Evolutionary conservation across 2,113 vertebrate species (phyloP), one percentile per base, ranked within the genome.

Genomic region (Strigops habroptila): DNA sequence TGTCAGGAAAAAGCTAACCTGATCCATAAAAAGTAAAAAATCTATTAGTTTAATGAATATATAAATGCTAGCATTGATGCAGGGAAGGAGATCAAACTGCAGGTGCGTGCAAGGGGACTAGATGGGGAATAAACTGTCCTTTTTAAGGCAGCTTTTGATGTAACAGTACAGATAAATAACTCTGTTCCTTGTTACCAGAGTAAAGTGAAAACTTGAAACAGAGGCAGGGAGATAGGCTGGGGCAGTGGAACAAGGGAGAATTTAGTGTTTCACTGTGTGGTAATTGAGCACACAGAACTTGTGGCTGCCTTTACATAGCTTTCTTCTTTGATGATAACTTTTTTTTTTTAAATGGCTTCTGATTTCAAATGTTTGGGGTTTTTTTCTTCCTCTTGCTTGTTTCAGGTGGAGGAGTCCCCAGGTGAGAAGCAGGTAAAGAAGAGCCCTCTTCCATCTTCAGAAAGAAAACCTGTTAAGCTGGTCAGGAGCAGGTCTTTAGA

Each of bases 351-450:
- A 55, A 49, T 25, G 28, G 6, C 48, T 30, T 70, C 8, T 92
- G 43, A 33, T 88, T 75, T 43, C 27, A 80, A 31, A 27, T 88
- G 1, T 2, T 60, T 21, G 13, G 8, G 48, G 62, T 52, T 49
- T 33, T 69, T 8, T 73, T n/a, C n/a, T 46, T 18, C 7, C 70
- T 91, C 63, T 94, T 97, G 95, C 22, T 82, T 91, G 4, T 88
- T 96, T 87, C 68, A 96, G 73, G 93, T 96, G 78, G 99, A 99
- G 8, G 98, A 98, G 11, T 59, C 93, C 31, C 95, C 88, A 25
- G 84, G 30, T 91, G 97, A 98, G 46, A 97, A 97, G 3, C 95
- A 93, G 19, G 86, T 88, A 52, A 98, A 91, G 64, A 98, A 91
- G 60, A 99, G 94, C 91, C 97, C 98, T 35, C 87, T 88, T 62